phyloP scores from a whole-genome alignment of 2,797 vertebrate species.

The Florisuga fusca region DNA sequence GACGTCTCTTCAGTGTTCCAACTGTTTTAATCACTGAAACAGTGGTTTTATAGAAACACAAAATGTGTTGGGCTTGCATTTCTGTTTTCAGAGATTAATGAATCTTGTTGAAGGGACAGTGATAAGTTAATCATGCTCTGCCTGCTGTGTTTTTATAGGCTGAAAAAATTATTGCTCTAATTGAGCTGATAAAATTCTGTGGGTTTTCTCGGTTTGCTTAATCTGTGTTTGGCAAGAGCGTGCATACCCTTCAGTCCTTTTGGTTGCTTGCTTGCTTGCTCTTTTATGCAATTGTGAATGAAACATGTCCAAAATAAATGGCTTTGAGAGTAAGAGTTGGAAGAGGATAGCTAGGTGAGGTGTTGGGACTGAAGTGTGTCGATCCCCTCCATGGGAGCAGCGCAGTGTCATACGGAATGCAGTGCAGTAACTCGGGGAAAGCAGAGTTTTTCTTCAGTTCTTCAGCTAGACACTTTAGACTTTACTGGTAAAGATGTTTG shows the following conservation, averaged over 20 bases:
- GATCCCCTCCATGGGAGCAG: neutral
- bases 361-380: neutral
- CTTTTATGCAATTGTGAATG: neutral
- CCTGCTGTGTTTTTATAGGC: constrained; percentile 9
- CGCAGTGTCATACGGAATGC: neutral
- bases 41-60: neutral
- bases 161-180: constrained; percentile 4
- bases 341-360: neutral
- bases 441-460: neutral
- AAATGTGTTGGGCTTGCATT: neutral
- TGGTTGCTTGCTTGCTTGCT: neutral
- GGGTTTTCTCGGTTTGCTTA: neutral
- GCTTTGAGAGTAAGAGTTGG: neutral
- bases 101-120: constrained; percentile 20
- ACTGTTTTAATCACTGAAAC: neutral
- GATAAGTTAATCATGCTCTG: constrained; percentile 49
- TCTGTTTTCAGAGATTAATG: constrained; percentile 24
- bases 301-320: neutral
- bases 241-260: neutral
- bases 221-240: neutral
- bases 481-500: neutral
- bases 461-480: neutral
- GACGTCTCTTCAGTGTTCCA: neutral
- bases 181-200: constrained; percentile 54
- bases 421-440: neutral